Conservation (phyloP, 1,140 invertebrate species). For the Episyrphus balteatus region DNA sequence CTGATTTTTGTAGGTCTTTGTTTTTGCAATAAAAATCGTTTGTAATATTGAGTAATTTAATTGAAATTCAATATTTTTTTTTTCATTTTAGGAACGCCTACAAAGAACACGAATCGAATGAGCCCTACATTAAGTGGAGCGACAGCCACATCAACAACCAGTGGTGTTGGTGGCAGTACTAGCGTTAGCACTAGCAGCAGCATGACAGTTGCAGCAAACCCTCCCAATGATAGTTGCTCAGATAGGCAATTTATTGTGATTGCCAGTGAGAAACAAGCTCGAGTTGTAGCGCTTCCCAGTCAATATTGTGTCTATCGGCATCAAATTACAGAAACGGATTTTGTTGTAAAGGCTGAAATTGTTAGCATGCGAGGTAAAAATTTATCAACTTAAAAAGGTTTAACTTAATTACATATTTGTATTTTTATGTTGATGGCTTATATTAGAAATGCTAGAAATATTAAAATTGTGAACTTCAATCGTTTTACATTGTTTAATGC, state of each 20-base stretch:
- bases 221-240: conserved; percentile 41
- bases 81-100: conserved; percentile 46
- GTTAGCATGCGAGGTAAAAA: conserved; percentile 76
- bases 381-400: conserved; percentile 1
- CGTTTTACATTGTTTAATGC: no score
- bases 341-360: conserved; percentile 89
- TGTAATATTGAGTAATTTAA: conserved; percentile 4
- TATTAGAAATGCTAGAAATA: no score
- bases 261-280: conserved; percentile 88
- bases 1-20: conserved; percentile 13
- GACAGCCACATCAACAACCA: conserved; percentile 11
- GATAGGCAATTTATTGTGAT: conserved; percentile 90
- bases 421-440: no score
- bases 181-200: conserved; percentile 27
- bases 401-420: neutral
- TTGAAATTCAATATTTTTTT: no score
- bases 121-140: conserved; percentile 55
- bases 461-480: no score
- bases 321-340: conserved; percentile 75
- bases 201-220: conserved; percentile 37
- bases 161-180: conserved; percentile 8
- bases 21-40: conserved; percentile 12
- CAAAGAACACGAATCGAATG: conserved; percentile 49
- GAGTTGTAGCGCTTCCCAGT: conserved; percentile 86
- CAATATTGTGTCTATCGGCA: conserved; percentile 83